Evolutionary conservation across 2,797 vertebrate species (phyloP).

Genomic region (Sebastes iracundus): DNA sequence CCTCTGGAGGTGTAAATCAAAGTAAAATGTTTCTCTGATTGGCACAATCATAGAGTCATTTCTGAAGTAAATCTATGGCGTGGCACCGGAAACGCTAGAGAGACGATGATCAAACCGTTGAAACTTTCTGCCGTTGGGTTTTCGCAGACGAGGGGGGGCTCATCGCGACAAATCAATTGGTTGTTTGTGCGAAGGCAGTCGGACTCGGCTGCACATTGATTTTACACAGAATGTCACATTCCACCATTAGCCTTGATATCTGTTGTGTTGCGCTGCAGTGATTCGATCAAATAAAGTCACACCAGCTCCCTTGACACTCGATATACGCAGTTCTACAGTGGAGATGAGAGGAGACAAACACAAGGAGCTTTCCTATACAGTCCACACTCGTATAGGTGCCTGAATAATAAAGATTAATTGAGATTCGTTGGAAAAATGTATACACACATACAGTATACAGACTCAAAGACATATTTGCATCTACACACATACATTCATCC

Average conservation of each 20-base stretch:
- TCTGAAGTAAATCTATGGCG: background rate
- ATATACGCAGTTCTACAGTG: background rate
- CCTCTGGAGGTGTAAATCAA: background rate
- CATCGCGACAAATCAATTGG: conserved; percentile 39
- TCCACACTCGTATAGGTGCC: background rate
- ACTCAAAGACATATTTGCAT: background rate
- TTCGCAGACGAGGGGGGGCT: background rate
- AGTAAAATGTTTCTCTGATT: no score
- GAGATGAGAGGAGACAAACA: background rate
- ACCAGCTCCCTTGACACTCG: conserved; percentile 15
- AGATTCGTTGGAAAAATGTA: background rate
- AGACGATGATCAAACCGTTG: conserved; percentile 21
- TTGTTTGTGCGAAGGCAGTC: conserved; percentile 21
- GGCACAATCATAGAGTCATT: no score
- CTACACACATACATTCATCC: background rate
- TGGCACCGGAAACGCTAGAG: background rate
- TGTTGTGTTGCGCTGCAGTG: conserved; percentile 12
- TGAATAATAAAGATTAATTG: background rate
- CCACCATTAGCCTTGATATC: conserved; percentile 23
- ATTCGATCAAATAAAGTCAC: conserved; percentile 32
- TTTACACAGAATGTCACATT: conserved; percentile 34
- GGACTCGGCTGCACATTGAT: conserved; percentile 41
- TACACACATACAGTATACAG: background rate
- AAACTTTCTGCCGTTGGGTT: conserved; percentile 10
- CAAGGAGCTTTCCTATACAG: background rate